Evolutionary conservation across 2,797 vertebrate species (phyloP).

Genomic region (Hybognathus amarus): DNA sequence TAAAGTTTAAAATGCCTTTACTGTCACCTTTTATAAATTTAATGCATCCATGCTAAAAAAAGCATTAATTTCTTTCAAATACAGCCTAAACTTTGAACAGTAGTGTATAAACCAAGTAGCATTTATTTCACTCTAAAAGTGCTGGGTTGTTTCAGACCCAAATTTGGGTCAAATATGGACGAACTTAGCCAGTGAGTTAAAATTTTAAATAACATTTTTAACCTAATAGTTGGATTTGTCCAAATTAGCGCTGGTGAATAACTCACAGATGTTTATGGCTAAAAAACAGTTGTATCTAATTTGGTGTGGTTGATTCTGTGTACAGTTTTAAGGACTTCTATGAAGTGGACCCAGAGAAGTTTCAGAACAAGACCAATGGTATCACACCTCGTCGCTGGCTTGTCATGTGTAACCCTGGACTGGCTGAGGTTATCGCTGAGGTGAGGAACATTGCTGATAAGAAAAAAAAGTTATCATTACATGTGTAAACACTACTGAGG

Average conservation of each 20-base stretch:
- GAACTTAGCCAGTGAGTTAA: too few relatives aligned
- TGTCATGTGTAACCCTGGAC: conserved; percentile 88
- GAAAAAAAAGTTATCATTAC: neutral
- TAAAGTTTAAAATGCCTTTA: neutral
- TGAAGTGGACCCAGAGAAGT: conserved; percentile 85
- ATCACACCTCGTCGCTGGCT: conserved; percentile 91
- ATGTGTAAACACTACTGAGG: neutral
- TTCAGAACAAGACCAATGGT: conserved; percentile 93
- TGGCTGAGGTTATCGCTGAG: conserved; percentile 90
- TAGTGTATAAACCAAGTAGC: neutral
- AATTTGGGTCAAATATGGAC: too few relatives aligned
- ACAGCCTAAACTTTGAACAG: neutral
- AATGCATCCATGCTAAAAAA: neutral
- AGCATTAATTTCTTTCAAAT: neutral
- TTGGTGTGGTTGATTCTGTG: neutral
- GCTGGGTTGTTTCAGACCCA: too few relatives aligned
- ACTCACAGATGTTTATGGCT: neutral
- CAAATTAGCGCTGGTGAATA: neutral
- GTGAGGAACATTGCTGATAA: conserved; percentile 58
- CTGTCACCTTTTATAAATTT: neutral
- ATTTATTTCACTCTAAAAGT: too few relatives aligned
- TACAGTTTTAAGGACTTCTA: conserved; percentile 77
- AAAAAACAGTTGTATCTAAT: neutral
- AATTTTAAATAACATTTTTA: too few relatives aligned
- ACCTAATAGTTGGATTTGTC: too few relatives aligned